Evolutionary conservation across 92 coral and sea anemone species (phyloP).

Genomic region (Pocillopora grandis): DNA sequence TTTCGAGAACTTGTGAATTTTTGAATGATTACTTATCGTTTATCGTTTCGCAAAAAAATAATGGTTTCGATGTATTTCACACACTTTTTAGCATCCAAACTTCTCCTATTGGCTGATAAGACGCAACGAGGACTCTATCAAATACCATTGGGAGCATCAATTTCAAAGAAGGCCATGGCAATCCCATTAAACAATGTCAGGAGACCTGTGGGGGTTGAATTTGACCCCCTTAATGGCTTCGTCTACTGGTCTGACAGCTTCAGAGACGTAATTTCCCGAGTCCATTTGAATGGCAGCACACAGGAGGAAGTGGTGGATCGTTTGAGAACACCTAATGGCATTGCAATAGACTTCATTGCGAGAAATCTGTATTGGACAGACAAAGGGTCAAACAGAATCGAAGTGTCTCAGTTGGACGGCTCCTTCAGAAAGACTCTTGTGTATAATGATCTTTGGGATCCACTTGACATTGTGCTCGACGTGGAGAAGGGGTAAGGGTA

Average conservation of each 20-base stretch:
- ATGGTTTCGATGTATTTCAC: background rate
- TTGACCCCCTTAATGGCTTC: slow-evolving; percentile 57
- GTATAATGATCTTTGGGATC: slow-evolving; percentile 39
- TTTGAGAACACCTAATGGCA: slow-evolving; percentile 51
- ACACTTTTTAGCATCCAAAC: background rate
- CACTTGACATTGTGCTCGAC: slow-evolving; percentile 67
- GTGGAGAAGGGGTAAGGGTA: slow-evolving; percentile 42
- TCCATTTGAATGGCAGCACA: slow-evolving; percentile 58
- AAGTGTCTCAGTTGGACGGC: slow-evolving; percentile 61
- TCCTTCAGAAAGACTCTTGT: slow-evolving; percentile 48
- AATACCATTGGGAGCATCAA: background rate
- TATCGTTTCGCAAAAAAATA: no score
- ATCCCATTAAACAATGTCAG: slow-evolving; percentile 19
- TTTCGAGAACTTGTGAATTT: no score
- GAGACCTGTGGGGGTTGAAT: slow-evolving; percentile 60
- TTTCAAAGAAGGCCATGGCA: slow-evolving; percentile 12
- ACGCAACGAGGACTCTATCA: slow-evolving; percentile 5
- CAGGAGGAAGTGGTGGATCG: slow-evolving; percentile 42
- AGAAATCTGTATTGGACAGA: slow-evolving; percentile 73
- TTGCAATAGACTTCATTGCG: slow-evolving; percentile 64
- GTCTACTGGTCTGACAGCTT: slow-evolving; percentile 74
- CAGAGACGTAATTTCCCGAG: slow-evolving; percentile 53
- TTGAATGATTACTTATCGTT: no score
- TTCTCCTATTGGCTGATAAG: slow-evolving; percentile 40
- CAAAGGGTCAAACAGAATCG: slow-evolving; percentile 35